Conservation (phyloP, 2,797 vertebrate species). For the Nasua narica region DNA sequence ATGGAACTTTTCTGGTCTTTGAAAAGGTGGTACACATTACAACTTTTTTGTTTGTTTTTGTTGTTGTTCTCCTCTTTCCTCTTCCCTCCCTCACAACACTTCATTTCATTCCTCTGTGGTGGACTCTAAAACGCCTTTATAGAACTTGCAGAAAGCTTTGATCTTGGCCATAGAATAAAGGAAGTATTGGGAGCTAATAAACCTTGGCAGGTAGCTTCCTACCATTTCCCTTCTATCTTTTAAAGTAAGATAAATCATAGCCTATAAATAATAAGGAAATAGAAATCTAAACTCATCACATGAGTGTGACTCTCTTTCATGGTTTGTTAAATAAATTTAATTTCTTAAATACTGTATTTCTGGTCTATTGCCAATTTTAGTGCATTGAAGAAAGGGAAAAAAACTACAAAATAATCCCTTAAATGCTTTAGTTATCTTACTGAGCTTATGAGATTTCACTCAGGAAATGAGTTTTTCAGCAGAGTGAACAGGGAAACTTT, state of each 20-base stretch:
- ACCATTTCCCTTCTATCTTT: not conserved
- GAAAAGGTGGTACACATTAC: not conserved
- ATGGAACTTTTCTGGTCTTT: not conserved
- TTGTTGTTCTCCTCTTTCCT: not conserved
- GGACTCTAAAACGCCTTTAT: not conserved
- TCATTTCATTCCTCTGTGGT: not conserved
- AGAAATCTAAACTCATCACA: not conserved
- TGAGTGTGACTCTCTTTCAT: not conserved
- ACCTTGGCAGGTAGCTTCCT: not conserved
- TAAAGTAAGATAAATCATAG: not conserved
- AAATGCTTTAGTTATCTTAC: not conserved
- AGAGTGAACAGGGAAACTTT: not conserved
- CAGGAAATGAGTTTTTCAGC: conserved; percentile 40
- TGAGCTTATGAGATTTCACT: not conserved
- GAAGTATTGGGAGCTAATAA: not conserved
- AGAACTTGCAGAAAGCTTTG: not conserved
- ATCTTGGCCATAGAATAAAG: not conserved
- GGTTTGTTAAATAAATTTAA: conserved; percentile 38
- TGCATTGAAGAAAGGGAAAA: not conserved
- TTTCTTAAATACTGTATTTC: not conserved
- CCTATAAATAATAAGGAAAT: not conserved
- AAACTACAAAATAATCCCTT: not conserved
- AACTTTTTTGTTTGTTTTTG: not conserved
- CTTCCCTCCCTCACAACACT: not conserved
- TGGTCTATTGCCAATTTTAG: not conserved